These are phyloP conservation scores for Muschampia plurimacula DNA, from an alignment of 2,888 invertebrate species.

Conservation along the genomic window DNA sequence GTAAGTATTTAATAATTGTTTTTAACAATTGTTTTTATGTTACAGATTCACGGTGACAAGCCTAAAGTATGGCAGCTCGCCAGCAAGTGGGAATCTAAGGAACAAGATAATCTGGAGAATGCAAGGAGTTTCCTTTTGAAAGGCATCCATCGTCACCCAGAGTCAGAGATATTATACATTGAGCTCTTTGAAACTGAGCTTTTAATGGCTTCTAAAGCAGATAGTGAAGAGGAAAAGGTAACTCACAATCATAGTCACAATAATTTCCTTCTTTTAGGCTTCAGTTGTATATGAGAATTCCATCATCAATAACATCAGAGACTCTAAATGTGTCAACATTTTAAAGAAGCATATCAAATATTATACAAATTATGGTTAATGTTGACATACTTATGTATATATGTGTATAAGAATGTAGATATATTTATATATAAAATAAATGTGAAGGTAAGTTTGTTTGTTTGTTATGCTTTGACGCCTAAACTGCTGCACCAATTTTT, in stretches of 20 bases:
- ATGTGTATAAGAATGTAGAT: too few species aligned
- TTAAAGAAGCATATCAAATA: too few species aligned
- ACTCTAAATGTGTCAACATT: too few species aligned
- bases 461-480: too few species aligned
- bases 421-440: too few species aligned
- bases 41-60: slow-evolving; percentile 89
- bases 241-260: background rate
- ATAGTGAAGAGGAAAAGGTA: slow-evolving; percentile 74
- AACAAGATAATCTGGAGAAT: slow-evolving; percentile 87
- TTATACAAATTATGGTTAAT: too few species aligned
- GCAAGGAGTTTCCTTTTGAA: slow-evolving; percentile 90
- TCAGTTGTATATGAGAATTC: too few species aligned
- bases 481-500: too few species aligned
- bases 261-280: background rate
- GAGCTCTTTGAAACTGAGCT: slow-evolving; percentile 83
- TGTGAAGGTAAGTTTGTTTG: too few species aligned
- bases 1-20: too few species aligned
- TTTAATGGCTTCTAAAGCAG: slow-evolving; percentile 60
- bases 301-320: too few species aligned
- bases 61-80: slow-evolving; percentile 92
- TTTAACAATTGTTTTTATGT: slow-evolving; percentile 23
- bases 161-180: slow-evolving; percentile 88
- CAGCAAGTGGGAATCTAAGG: slow-evolving; percentile 91
- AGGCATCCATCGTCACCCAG: slow-evolving; percentile 91
- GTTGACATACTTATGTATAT: too few species aligned